phyloP scores from a whole-genome alignment of 2,888 invertebrate species.

The Cheilosia soror region DNA sequence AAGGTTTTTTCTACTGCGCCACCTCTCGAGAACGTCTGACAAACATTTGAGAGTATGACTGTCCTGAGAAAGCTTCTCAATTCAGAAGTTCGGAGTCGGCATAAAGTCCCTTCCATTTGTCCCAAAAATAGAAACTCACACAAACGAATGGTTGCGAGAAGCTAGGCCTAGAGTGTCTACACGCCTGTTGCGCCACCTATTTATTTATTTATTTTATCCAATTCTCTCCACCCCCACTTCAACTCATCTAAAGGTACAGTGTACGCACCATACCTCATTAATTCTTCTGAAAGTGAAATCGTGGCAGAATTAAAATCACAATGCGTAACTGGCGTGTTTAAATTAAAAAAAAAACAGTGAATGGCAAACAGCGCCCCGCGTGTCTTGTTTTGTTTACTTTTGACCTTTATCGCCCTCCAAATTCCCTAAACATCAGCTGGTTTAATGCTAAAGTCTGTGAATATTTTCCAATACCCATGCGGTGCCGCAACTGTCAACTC shows the following conservation, averaged over 20 bases:
- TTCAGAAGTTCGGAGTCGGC: too few relatives aligned
- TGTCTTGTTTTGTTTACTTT: neutral
- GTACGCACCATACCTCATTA: neutral
- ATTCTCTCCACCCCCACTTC: neutral
- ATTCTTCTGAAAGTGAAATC: neutral
- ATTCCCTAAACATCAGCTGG: neutral
- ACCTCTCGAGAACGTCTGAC: too few relatives aligned
- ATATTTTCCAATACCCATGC: conserved; percentile 12
- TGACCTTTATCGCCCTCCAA: neutral
- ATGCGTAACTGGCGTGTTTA: neutral
- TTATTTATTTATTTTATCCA: too few relatives aligned
- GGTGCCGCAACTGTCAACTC: conserved; percentile 12
- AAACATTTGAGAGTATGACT: too few relatives aligned
- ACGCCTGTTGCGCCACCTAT: too few relatives aligned
- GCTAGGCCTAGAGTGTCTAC: too few relatives aligned
- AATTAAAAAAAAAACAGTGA: neutral
- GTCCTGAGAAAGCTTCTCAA: too few relatives aligned
- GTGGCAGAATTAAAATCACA: neutral
- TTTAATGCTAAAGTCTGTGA: neutral
- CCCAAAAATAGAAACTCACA: too few relatives aligned
- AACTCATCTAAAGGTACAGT: neutral
- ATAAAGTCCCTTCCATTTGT: too few relatives aligned
- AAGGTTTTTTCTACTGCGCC: too few relatives aligned
- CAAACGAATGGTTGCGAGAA: too few relatives aligned
- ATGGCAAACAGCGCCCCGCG: neutral